These are phyloP conservation scores for Nilaparvata lugens DNA, from an alignment of 1,140 invertebrate genomes.

Conservation along the genomic window DNA sequence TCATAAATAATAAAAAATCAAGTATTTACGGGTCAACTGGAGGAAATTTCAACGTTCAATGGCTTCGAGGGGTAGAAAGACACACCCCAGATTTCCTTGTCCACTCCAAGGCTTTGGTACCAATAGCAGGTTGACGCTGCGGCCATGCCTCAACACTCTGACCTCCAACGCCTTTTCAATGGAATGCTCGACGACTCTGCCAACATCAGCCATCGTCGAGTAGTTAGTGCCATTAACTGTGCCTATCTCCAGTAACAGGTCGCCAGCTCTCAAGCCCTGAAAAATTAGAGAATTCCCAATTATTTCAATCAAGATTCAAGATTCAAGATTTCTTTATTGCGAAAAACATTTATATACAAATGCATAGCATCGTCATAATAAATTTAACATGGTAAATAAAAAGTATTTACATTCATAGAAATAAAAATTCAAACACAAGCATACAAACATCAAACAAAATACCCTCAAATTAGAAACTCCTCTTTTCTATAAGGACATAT, in stretches of 20 bases:
- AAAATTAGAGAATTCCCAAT: background rate
- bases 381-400: no score
- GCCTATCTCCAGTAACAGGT: background rate
- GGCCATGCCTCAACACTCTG: background rate
- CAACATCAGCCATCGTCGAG: background rate
- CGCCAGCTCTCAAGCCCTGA: background rate
- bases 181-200: background rate
- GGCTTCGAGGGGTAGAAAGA: background rate
- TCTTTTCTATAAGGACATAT: no score
- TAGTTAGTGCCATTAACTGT: background rate
- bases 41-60: constrained; percentile 1
- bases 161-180: background rate
- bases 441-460: no score
- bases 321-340: no score
- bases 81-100: background rate
- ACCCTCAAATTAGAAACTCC: no score
- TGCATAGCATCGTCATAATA: no score
- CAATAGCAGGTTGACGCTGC: background rate
- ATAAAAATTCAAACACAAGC: no score
- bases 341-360: no score
- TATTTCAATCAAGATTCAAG: no score
- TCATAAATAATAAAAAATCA: no score
- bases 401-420: no score
- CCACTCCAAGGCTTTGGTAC: background rate
- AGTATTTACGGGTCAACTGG: no score